Base-by-base conservation (phyloP, 2,113 vertebrate species). In the Microcebus murinus region DNA sequence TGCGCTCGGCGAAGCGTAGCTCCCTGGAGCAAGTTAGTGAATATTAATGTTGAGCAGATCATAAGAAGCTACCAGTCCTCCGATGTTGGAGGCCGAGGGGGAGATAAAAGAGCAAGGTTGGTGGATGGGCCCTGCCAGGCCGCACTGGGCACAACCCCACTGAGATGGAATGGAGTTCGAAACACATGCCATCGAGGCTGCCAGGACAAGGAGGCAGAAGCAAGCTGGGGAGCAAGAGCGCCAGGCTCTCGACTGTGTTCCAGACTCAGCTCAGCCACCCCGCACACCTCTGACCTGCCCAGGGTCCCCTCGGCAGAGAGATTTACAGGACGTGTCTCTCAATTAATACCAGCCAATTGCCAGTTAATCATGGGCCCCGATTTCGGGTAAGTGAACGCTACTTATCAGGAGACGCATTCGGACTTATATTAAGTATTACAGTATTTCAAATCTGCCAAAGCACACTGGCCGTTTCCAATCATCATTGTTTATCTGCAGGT, bases 41-140 rank as follows among this genome's bases (percentile, higher is more conserved):
- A 99, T 98, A 98, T 98, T 98, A 98, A 98, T 97, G 97, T 89
- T 96, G 52, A 42, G 81, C 20, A 97, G 98, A 98, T 98, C 98
- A 96, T n/a, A 55, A 96, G 98, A 91, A 96, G 97, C 93, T 98
- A 97, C 97, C 97, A 97, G 95, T 90, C 87, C 76, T 95, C 71
- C 59, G n/a, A 13, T 90, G 96, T 34, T 84, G 88, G 90, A 97
- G 94, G 97, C 42, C 73, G 76, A 86, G 57, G 87, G 95, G 95
- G 48, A 97, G 93, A 98, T 95, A 96, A 98, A 97, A 98, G 83
- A 77, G 95, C 95, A 95, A 59, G 85, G 23, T n/a, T 95, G 94
- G 77, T 82, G 95, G 96, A 97, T 93, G 97, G 97, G 86, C 20
- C 89, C 92, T 96, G 97, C 97, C 96, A 94, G 95, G 92, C 95